Conservation (phyloP, 30 jellyfish, hydroid and myxozoan genomes). For the Aurelia aurita region DNA sequence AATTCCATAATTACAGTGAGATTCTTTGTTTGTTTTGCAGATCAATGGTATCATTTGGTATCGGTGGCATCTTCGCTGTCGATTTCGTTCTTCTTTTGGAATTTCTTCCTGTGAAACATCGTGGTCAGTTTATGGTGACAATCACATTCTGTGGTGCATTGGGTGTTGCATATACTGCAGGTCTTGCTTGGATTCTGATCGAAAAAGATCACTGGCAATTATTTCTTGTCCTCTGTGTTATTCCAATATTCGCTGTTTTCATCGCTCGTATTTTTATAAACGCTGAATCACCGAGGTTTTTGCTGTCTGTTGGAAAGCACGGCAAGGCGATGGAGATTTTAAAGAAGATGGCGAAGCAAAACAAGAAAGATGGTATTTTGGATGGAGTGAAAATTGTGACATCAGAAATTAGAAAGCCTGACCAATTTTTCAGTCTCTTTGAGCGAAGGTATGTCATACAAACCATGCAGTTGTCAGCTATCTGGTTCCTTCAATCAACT, state of each 20-base stretch:
- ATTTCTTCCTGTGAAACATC: constrained; percentile 58
- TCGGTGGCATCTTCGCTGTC: constrained; percentile 58
- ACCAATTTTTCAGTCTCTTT: constrained; percentile 10
- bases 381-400: constrained; percentile 9
- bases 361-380: constrained; percentile 10
- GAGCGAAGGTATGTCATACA: constrained; percentile 2
- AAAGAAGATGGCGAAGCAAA: constrained; percentile 33
- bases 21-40: constrained; percentile 13
- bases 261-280: constrained; percentile 41
- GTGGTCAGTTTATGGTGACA: constrained; percentile 53
- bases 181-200: constrained; percentile 75
- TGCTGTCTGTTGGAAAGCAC: constrained; percentile 50
- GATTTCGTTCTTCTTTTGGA: constrained; percentile 55
- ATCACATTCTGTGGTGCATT: constrained; percentile 58
- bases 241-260: constrained; percentile 45
- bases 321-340: constrained; percentile 47
- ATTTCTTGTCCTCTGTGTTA: constrained; percentile 38
- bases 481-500: constrained; percentile 65
- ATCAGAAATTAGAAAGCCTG: not conserved
- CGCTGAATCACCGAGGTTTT: constrained; percentile 69
- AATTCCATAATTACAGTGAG: too few relatives aligned
- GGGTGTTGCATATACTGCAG: constrained; percentile 76
- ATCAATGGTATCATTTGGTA: constrained; percentile 60
- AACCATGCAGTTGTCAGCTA: constrained; percentile 37
- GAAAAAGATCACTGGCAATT: constrained; percentile 32